A percentile compares a stretch with the other conserved stretches of the same genome.
Evolutionary conservation across 2,888 invertebrate genomes (phyloP).

Genomic region (Metallyticus violacea): DNA sequence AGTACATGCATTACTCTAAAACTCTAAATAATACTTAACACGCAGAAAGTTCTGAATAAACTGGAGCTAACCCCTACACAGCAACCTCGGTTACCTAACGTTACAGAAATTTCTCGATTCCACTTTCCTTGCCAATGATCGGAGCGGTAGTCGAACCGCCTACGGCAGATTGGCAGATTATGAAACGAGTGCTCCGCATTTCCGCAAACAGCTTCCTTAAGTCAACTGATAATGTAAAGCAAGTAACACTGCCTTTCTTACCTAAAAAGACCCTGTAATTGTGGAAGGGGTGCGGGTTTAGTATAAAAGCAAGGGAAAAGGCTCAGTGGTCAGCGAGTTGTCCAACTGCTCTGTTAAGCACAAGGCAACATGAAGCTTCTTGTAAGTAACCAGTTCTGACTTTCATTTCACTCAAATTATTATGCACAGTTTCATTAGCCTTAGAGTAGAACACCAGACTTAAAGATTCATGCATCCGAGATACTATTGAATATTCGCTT

Average conservation of each 20-base stretch:
- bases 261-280: neutral
- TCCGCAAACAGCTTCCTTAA: neutral
- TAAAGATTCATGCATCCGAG: no score
- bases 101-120: neutral
- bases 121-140: neutral
- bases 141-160: neutral
- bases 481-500: no score
- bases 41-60: no score
- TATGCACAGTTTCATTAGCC: no score
- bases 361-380: neutral
- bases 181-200: neutral
- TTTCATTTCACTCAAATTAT: no score
- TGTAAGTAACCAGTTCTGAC: no score
- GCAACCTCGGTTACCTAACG: no score
- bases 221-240: neutral
- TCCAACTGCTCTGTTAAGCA: neutral
- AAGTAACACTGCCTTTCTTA: neutral
- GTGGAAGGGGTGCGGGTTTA: neutral
- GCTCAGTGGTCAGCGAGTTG: neutral
- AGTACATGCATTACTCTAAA: no score
- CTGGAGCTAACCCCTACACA: no score
- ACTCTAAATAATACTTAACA: no score
- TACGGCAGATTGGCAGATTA: neutral
- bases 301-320: neutral
- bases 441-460: no score